Evolutionary conservation across 2,797 vertebrate species (phyloP).

Genomic region (Lemur catta): DNA sequence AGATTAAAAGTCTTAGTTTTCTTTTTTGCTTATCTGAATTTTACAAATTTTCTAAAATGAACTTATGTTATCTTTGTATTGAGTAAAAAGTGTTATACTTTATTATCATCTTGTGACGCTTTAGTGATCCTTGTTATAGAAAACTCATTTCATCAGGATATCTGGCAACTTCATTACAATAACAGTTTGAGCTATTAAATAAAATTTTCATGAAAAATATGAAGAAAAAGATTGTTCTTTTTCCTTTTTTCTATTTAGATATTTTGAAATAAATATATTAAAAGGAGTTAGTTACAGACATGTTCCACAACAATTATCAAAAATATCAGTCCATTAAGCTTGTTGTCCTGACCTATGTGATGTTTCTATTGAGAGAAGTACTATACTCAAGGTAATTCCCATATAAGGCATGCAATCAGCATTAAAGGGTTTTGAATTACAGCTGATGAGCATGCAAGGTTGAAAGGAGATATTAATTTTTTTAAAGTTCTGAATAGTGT

Average conservation of each 20-base stretch:
- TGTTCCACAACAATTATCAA: conserved; percentile 9
- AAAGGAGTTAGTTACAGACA: conserved; percentile 1
- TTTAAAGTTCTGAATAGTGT: conserved; percentile 49
- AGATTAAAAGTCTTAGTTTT: neutral
- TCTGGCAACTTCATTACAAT: neutral
- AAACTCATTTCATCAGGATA: conserved; percentile 13
- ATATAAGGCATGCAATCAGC: conserved; percentile 34
- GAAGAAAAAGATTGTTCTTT: neutral
- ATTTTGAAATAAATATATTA: neutral
- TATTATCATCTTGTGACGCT: neutral
- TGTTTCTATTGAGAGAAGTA: conserved; percentile 34
- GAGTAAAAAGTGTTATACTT: neutral
- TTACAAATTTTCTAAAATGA: neutral
- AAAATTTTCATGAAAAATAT: conserved; percentile 32
- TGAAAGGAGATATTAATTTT: conserved; percentile 54
- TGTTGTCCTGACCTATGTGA: neutral
- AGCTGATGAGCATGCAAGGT: conserved; percentile 39
- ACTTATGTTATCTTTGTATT: neutral
- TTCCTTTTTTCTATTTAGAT: neutral
- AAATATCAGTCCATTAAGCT: conserved; percentile 23
- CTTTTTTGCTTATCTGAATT: neutral
- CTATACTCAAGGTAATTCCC: conserved; percentile 33
- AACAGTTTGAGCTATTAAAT: neutral
- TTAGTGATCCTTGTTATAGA: neutral
- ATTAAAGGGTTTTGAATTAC: conserved; percentile 51